Evolutionary conservation across 2,113 vertebrate genomes (phyloP).

Genomic region (Coryphaenoides rupestris): DNA sequence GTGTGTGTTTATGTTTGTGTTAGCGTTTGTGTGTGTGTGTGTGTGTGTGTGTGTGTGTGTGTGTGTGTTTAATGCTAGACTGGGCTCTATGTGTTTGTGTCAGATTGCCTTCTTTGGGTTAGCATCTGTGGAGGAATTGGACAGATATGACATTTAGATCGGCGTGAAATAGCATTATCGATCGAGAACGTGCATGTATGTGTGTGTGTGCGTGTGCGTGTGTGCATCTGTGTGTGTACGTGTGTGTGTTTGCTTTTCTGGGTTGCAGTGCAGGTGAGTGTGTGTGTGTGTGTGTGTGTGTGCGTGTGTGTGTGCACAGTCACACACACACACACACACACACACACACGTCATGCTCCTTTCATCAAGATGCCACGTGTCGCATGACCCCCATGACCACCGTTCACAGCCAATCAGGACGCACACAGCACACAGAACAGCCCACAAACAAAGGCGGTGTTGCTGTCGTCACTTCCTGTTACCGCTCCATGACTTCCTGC

Average conservation of each 20-base stretch:
- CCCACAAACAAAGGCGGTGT: too few relatives aligned
- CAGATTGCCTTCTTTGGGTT: conserved; percentile 6
- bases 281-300: not conserved
- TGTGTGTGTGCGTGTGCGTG: conserved; percentile 17
- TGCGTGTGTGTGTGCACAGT: conserved; percentile 8
- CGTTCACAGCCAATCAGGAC: too few relatives aligned
- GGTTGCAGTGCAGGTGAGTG: not conserved
- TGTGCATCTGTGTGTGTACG: not conserved
- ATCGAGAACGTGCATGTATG: not conserved
- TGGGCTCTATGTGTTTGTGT: conserved; percentile 6
- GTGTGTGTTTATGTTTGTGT: conserved; percentile 6
- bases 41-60: conserved; percentile 5
- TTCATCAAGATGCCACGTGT: too few relatives aligned
- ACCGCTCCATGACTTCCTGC: too few relatives aligned
- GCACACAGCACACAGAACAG: too few relatives aligned
- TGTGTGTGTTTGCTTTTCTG: conserved; percentile 10
- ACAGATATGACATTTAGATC: not conserved
- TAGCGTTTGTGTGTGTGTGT: conserved; percentile 1
- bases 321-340: conserved; percentile 3
- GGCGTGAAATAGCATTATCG: conserved; percentile 1
- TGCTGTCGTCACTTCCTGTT: too few relatives aligned
- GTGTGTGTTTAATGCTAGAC: conserved; percentile 3
- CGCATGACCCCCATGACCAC: too few relatives aligned
- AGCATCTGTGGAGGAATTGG: conserved; percentile 16
- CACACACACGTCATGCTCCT: too few relatives aligned